These are phyloP conservation scores for Alitta virens DNA, from an alignment of 2,888 invertebrate genomes.

Conservation along the genomic window DNA sequence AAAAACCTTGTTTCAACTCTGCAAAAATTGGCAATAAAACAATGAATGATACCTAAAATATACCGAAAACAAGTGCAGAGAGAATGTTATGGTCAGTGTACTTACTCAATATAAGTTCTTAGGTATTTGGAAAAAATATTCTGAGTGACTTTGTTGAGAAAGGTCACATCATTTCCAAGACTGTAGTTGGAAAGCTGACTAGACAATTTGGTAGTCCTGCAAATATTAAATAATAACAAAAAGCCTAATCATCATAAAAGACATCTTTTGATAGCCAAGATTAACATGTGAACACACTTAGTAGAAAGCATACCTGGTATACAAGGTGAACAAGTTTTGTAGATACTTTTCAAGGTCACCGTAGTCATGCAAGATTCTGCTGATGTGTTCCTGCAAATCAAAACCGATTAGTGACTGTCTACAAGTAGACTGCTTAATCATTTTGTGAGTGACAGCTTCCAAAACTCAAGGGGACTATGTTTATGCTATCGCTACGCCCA, in stretches of 20 bases:
- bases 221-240: background rate
- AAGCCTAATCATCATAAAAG: too few relatives aligned
- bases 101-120: slow-evolving; percentile 67
- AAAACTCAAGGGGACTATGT: too few relatives aligned
- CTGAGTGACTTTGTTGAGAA: slow-evolving; percentile 74
- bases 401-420: too few relatives aligned
- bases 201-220: slow-evolving; percentile 73
- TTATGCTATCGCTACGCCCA: too few relatives aligned
- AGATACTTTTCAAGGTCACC: slow-evolving; percentile 85
- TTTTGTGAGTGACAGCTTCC: too few relatives aligned
- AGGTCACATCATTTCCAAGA: slow-evolving; percentile 76
- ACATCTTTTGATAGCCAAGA: too few relatives aligned
- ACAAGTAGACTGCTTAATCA: too few relatives aligned
- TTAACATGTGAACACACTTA: background rate
- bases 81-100: background rate
- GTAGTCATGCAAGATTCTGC: slow-evolving; percentile 74
- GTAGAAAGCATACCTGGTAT: slow-evolving; percentile 70
- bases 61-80: background rate
- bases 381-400: slow-evolving; percentile 74
- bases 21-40: slow-evolving; percentile 2
- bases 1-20: slow-evolving; percentile 59
- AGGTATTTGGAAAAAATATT: slow-evolving; percentile 79
- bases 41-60: background rate
- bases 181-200: slow-evolving; percentile 72
- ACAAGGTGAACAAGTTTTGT: slow-evolving; percentile 82